Base-by-base conservation (phyloP, 1,140 invertebrate species). In the Hycleus cichorii region DNA sequence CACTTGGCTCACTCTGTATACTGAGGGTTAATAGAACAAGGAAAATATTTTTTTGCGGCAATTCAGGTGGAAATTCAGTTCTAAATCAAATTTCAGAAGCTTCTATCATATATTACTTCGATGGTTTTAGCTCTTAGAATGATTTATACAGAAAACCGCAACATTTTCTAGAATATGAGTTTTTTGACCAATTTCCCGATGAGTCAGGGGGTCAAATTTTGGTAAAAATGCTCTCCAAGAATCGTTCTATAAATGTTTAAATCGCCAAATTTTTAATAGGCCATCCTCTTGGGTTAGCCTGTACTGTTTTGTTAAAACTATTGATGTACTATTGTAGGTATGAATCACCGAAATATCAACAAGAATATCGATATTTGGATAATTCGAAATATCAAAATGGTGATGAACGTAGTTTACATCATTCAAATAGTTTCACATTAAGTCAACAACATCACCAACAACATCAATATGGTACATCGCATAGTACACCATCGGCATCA, bases 401-500 rank as follows among this genome's bases (percentile, higher is more conserved):
- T 40, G 63, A 60, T 18, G 71, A 70, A 7, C 60, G 60, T 46
- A 64, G 53, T n/a, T 48, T 71, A 18, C 68, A 71, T 55, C 70
- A 71, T 57, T 72, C 66, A n/a, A 71, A 65, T 58, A 69, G 65
- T 40, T 74, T 72, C 47, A 73, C 71, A 12, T 56, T 74, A 26
- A 74, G 72, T 59, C 69, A 72, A 57, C 64, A 69, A 55, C 64
- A 70, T 60, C 70, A 75, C 48, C 65, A 69, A 53, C 64, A 64
- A 45, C 69, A 70, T 8, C 67, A 71, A n/a, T 77, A 74, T 39
- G 74, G 71, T 39, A 70, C 76, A 11, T 67, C 69, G 6, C 47
- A 75, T 64, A 47, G 76, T 68, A 70, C 74, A 59, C 58, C 77
- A 64, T 70, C 68, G 2, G 69, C 70, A 9, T 74, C 70, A n/a